Evolutionary conservation across 2,888 invertebrate species (phyloP), one percentile per base, ranked within the genome.

Genomic region (Leucozona laternaria): DNA sequence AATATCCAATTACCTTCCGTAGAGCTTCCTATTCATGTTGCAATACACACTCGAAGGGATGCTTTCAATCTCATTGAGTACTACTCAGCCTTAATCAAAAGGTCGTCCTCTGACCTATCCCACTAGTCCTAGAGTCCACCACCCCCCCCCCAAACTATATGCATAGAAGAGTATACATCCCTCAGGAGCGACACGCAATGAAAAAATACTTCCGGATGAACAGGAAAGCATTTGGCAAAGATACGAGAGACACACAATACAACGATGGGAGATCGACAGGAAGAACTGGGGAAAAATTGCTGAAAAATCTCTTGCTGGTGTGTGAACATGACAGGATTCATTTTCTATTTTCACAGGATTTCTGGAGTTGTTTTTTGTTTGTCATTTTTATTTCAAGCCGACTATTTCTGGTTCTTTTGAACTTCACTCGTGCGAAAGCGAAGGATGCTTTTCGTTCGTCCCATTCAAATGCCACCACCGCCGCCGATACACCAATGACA

Each of bases 261-360:
- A 60, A 60, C 3, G 25, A 48, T 53, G 64, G 10, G 17, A 81
- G 60, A 75, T 79, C 79, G 79, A 79, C 75, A 81, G 76, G 80
- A 80, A 80, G 71, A 55, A 57, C 77, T 77, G 77, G 81, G 73
- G 77, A 81, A 77, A 85, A 85, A 81, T 81, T 81, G 81, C 55
- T 77, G 81, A 81, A 77, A 66, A 80, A 80, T 70, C 55, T 17
- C 4, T 62, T 64, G 55, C 85, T 85, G 31, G 60, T 58, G 68
- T 68, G 22, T 68, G 53, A 25, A 81, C 81, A 78, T 85, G 81
- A 78, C 85, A 85, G 77, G 85, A 85, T 81, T 85, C 81, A 78
- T 85, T 85, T 78, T 85, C 77, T 60, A 64, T 20, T 77, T 73
- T 37, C 62, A 71, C 34, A 72, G 28, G 17, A 45, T 17, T 57